Evolutionary conservation across 2,797 vertebrate genomes (phyloP), one percentile per base, ranked within the genome.

Genomic region (Etheostoma nigrum): DNA sequence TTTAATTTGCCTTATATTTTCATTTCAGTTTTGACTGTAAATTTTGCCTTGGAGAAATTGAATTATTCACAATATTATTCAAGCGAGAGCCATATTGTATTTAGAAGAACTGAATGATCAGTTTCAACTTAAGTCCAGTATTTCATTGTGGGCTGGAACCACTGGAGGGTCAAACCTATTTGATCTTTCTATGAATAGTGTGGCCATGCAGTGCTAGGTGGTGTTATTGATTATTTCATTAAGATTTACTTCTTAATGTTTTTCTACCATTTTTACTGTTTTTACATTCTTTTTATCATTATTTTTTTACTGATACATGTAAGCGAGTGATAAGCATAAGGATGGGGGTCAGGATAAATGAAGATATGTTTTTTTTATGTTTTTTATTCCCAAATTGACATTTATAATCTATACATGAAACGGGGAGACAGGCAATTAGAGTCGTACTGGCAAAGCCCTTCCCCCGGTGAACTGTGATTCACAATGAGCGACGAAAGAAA

Each of bases 91-190:
- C 84, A 85, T 78, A 68, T 90, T 89, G 72, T 90, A 62, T 78
- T 90, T 78, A 68, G 71, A 75, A 69, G 48, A 82, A 70, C 54
- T 86, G 83, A 82, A 78, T 83, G 85, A 89, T 67, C 62, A 57
- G 82, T 88, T 87, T 78, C 73, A 78, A 81, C 74, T 84, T 62
- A 83, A 89, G 89, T 93, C 89, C 91, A 91, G 88, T 89, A 88
- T 94, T 93, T 94, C 80, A 93, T 59, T 93, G 93, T 92, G 93
- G 92, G 90, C 93, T 93, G 93, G 94, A 88, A 94, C 91, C 92
- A 93, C 92, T 89, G 67, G 89, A 68, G 71, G 82, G 81, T 76
- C 27, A 55, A 85, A 74, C 74, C 73, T 73, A 60, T 79, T 85
- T 80, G 76, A 83, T 68, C 79, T 79, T 88, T 76, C 78, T 70